A percentile compares a stretch with the other conserved stretches of the same genome.
Evolutionary conservation across 2,797 vertebrate genomes (phyloP).

Genomic region (Gallirallus australis): DNA sequence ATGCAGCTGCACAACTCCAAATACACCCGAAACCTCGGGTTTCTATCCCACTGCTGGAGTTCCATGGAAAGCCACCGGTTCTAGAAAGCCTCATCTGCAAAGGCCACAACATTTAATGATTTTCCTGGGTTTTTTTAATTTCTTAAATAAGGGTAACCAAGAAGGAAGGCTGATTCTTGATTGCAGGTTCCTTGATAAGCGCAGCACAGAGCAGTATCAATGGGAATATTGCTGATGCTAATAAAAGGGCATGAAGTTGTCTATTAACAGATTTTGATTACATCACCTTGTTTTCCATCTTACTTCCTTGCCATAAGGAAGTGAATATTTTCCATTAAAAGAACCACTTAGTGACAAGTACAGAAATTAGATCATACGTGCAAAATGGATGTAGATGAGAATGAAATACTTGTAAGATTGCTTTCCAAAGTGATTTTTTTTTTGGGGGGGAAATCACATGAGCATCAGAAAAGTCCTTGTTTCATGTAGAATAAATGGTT

Average conservation of each 20-base stretch:
- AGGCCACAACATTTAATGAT: neutral
- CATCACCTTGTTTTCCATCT: conserved; percentile 14
- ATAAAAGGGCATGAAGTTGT: neutral
- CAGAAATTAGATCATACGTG: neutral
- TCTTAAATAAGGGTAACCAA: neutral
- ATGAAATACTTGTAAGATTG: neutral
- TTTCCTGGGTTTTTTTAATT: neutral
- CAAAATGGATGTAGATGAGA: neutral
- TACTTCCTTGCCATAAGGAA: conserved; percentile 22
- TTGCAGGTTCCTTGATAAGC: neutral
- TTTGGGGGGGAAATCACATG: neutral
- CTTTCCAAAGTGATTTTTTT: neutral
- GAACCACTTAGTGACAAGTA: neutral
- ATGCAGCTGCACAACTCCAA: fast-evolving
- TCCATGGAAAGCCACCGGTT: neutral
- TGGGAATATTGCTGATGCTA: neutral
- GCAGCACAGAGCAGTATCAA: neutral
- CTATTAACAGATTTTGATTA: conserved; percentile 44
- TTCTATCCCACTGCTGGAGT: neutral
- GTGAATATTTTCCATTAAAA: conserved; percentile 17
- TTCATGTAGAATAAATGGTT: neutral
- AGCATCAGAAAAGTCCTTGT: neutral
- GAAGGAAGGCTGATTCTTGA: neutral
- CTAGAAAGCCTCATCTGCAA: neutral
- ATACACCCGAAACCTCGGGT: neutral